Base-by-base conservation (phyloP, 1,140 invertebrate species). In the Aphis craccivora region DNA sequence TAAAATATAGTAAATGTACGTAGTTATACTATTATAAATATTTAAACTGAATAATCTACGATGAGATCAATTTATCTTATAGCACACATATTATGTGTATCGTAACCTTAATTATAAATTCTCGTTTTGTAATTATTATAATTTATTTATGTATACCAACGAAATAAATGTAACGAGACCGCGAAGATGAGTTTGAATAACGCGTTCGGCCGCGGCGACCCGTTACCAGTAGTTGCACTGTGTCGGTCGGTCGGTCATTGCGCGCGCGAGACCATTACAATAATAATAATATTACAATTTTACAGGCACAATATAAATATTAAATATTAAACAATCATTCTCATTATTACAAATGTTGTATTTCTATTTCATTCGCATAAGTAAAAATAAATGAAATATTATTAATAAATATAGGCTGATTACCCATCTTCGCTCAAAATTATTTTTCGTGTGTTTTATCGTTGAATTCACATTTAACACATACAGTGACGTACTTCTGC, bases 111-210 rank as follows among this genome's bases (percentile, higher is more conserved):
- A 76, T 76, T n/a, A 76, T 67, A 4, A 67, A n/a, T 76, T 22
- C n/a, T 76, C 30, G 30, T 76, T 76, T 35, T 76, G 60, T 76
- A 76, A 76, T 76, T 76, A 76, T 76, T 76, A 76, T 76, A 76
- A 76, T 76, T 76, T 35, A 76, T 76, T n/a, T 67, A 67, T 76
- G n/a, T 76, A 76, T 76, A 76, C 18, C 30, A 76, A n/a, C 60
- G 18, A 76, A 83, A 83, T 83, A 83, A 83, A 83, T 83, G 37
- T 83, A 83, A 83, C 81, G 81, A 83, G 37, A 83, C n/a, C 81
- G 81, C 81, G 22, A 83, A 83, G 81, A 83, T 40, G 81, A 37
- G 81, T 83, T 83, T 83, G 81, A 83, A 76, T n/a, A 76, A 76
- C 60, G 60, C 60, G 60, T 76, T 76, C 60, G 60, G 60, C 60